These are phyloP conservation scores for Muscicapa striata DNA, from an alignment of 2,797 vertebrate species.

Conservation along the genomic window DNA sequence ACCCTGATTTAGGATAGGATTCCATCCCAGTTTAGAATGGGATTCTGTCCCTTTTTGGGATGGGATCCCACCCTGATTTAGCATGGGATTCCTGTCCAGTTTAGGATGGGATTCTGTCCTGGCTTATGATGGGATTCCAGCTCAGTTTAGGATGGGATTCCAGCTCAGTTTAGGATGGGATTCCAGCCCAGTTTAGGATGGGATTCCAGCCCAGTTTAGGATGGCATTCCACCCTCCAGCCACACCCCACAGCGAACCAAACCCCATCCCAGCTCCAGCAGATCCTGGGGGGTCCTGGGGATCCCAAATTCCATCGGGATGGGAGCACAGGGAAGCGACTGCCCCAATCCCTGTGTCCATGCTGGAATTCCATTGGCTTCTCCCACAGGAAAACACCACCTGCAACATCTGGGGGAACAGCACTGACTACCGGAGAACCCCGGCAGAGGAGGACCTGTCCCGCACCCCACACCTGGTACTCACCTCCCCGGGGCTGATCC, in stretches of 20 bases:
- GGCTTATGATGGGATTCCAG: accelerated
- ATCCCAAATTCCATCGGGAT: accelerated
- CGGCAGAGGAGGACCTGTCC: conserved; percentile 82
- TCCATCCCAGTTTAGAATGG: accelerated
- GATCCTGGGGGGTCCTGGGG: accelerated
- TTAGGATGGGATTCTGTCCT: accelerated
- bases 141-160: not conserved
- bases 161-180: accelerated
- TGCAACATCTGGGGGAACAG: conserved; percentile 76
- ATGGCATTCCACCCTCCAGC: not conserved
- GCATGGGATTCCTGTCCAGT: accelerated
- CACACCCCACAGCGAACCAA: not conserved
- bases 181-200: accelerated
- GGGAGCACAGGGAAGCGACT: accelerated
- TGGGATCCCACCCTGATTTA: accelerated
- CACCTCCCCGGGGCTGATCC: accelerated
- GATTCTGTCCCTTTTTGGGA: accelerated
- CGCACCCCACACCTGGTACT: conserved; percentile 87
- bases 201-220: not conserved
- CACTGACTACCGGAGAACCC: conserved; percentile 73
- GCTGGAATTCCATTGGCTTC: not conserved
- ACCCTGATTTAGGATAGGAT: accelerated
- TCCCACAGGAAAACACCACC: conserved; percentile 52
- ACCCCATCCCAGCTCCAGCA: not conserved
- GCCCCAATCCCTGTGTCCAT: accelerated